Base-by-base conservation (phyloP, 2,797 vertebrate species). In the Gymnodraco acuticeps region DNA sequence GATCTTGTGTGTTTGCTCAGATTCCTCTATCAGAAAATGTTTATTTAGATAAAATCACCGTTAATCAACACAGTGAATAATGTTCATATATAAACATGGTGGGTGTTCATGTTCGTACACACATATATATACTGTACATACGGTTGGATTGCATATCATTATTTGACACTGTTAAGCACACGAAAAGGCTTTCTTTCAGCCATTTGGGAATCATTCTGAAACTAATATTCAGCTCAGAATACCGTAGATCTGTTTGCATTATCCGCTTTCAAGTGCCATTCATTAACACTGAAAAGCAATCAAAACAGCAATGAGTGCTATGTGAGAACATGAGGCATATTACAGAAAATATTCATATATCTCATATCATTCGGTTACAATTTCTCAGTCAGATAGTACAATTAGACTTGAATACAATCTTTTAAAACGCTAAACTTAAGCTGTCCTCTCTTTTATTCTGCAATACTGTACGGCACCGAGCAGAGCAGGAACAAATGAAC, bases 401-500 rank as follows among this genome's bases (percentile, higher is more conserved):
- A 75, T 74, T 69, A 62, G 73, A 67, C 45, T 48, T 81, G 64
- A 84, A 83, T 75, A 85, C 73, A 83, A 71, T 81, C 53, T 70
- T 72, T 68, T 54, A 38, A 78, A 84, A 87, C 58, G 53, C 69
- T 85, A 66, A 82, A 74, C 75, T 58, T 84, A 67, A 78, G 78
- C 79, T 87, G 78, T 87, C 73, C 84, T 89, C 70, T 33, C 80
- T 74, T 83, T 86, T 80, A 80, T 88, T 84, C 74, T 81, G 58
- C 82, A 80, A 84, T 84, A 87, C 77, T 89, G 87, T 88, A 89
- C 89, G 79, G 91, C 63, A 84, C 81, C 87, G 62, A 80, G 80
- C 54, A 31, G 85, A 91, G 90, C 82, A 88, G 90, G 31, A 81
- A 83, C 86, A 91, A 91, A 88, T 82, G 71, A 90, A 92, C 87